These are phyloP conservation scores for Uropsilus gracilis DNA, from an alignment of 2,113 vertebrate genomes.

Conservation along the genomic window DNA sequence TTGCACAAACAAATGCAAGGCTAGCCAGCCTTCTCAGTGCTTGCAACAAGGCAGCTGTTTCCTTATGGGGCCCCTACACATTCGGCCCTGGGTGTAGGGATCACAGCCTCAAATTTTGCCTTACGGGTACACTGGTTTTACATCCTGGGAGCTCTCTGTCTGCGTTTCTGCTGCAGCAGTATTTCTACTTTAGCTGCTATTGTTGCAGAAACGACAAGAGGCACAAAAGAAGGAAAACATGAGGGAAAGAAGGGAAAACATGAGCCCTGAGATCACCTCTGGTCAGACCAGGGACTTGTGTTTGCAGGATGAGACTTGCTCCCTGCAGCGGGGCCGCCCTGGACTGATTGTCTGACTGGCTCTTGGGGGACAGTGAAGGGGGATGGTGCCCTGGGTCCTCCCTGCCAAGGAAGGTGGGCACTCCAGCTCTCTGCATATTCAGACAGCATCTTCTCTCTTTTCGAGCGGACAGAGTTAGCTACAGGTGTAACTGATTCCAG, in stretches of 20 bases:
- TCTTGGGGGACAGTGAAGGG: no score
- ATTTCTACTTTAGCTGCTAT: neutral
- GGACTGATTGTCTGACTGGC: fast-evolving
- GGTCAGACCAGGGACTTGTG: no score
- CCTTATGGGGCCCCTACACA: neutral
- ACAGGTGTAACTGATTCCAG: neutral
- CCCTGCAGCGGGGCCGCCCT: neutral
- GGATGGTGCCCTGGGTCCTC: no score
- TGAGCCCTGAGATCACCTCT: no score
- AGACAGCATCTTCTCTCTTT: neutral
- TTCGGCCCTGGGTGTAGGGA: neutral
- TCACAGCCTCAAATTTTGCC: neutral
- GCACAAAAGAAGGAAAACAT: neutral
- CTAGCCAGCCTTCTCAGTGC: neutral
- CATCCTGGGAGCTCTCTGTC: neutral
- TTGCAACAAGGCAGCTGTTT: neutral
- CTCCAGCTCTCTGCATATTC: fast-evolving
- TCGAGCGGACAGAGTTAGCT: neutral
- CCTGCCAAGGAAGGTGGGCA: neutral
- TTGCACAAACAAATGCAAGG: neutral
- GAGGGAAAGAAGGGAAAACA: no score
- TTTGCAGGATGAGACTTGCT: no score
- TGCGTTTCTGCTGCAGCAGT: neutral
- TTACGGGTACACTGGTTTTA: neutral
- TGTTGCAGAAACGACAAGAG: neutral